Evolutionary conservation across 2,113 vertebrate species (phyloP), one percentile per base, ranked within the genome.

Genomic region (Chloropsis hardwickii): DNA sequence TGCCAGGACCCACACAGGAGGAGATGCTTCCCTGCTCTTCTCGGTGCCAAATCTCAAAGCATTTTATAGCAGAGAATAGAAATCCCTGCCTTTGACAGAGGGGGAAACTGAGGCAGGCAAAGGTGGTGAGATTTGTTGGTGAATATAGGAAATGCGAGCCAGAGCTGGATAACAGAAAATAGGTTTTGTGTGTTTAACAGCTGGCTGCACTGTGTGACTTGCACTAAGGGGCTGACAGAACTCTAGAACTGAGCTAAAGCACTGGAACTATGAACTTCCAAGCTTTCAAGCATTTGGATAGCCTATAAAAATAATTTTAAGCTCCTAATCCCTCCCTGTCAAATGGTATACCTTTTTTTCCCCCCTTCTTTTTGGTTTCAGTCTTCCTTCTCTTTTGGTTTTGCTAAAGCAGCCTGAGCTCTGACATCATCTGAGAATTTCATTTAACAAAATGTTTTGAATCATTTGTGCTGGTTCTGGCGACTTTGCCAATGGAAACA

Each of bases 351-450:
- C 14, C 11, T 40, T 48, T 23, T 80, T 84, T 62, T 74, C 56
- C 10, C 9, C 4, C 15, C 33, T 66, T 57, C 50, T 37, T 81
- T 88, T 74, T 47, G 8, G 69, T 96, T 91, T 91, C 5, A 1
- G 66, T 50, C 90, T 80, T 88, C 58, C 50, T 87, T 81, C 45
- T 89, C 88, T 80, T 67, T 82, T 28, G 35, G 24, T 94, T 95
- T 94, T 74, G 82, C 76, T 92, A 60, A 90, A 47, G 33, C 83
- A 86, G 79, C 44, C 64, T 96, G 81, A 86, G 67, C 51, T 94
- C 60, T 95, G 94, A 96, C 85, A 78, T 96, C 93, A 95, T 80
- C 81, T 83, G 66, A 92, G 85, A 96, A 96, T 85, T 95, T 94
- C 86, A 82, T 84, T 92, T 94, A 96, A 57, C 65, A 84, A 92